phyloP scores from a whole-genome alignment of 2,888 invertebrate species.

The Heterodera filipjevi region DNA sequence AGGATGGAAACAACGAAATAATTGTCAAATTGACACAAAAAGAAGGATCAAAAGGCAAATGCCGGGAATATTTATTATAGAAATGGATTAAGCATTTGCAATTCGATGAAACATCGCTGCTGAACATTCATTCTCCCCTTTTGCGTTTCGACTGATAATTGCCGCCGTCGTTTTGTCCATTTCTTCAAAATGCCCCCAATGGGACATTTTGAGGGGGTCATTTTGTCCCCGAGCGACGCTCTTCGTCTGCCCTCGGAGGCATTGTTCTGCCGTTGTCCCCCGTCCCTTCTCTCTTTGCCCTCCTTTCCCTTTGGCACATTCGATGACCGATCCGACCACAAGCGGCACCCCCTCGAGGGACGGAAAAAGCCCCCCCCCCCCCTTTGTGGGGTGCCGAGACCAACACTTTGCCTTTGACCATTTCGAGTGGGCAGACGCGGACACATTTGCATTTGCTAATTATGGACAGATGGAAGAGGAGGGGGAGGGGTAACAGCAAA shows the following conservation, averaged over 20 bases:
- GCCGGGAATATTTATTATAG: too few relatives aligned
- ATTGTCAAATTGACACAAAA: not conserved
- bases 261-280: slow-evolving; percentile 1
- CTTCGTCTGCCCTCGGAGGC: not conserved
- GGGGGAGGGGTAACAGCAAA: too few relatives aligned
- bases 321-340: not conserved
- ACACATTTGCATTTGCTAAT: slow-evolving; percentile 21
- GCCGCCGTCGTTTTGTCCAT: not conserved
- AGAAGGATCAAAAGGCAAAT: not conserved
- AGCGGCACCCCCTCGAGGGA: not conserved
- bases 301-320: not conserved
- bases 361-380: not conserved
- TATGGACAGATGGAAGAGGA: slow-evolving; percentile 9
- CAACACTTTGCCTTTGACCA: slow-evolving; percentile 6
- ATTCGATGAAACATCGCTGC: not conserved
- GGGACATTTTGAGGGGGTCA: slow-evolving; percentile 9
- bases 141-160: not conserved
- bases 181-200: not conserved
- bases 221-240: not conserved
- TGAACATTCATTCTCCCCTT: not conserved
- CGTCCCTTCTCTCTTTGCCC: too few relatives aligned
- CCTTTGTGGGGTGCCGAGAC: slow-evolving; percentile 8
- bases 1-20: not conserved
- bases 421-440: not conserved
- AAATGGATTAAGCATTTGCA: too few relatives aligned